phyloP scores from a whole-genome alignment of 2,113 vertebrate species.

The Muscicapa adusta region DNA sequence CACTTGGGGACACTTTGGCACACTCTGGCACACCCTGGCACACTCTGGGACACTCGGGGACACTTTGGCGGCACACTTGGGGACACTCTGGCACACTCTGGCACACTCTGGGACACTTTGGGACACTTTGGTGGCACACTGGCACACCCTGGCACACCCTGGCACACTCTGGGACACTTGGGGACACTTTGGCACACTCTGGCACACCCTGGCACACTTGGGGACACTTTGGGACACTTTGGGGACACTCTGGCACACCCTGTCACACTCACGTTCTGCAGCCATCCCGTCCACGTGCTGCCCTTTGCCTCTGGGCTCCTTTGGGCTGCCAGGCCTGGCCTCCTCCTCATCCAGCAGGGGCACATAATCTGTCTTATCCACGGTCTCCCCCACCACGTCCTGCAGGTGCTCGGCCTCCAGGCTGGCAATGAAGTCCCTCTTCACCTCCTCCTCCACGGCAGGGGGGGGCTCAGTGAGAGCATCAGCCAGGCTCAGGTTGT shows the following conservation, averaged over 20 bases:
- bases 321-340: constrained; percentile 27
- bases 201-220: too few species aligned
- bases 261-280: constrained; percentile 63
- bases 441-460: constrained; percentile 78
- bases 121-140: too few species aligned
- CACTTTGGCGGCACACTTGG: too few species aligned
- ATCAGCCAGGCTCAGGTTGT: constrained; percentile 84
- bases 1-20: neutral
- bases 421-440: constrained; percentile 87
- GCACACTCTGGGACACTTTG: too few species aligned
- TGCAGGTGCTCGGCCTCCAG: constrained; percentile 89
- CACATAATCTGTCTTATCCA: constrained; percentile 88
- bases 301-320: constrained; percentile 66
- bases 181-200: neutral
- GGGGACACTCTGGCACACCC: too few species aligned
- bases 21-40: neutral
- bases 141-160: neutral
- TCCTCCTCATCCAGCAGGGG: constrained; percentile 81
- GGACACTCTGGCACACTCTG: neutral
- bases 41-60: neutral
- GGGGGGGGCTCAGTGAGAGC: constrained; percentile 84
- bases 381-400: constrained; percentile 89
- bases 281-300: constrained; percentile 26
- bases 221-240: neutral
- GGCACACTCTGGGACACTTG: too few species aligned